Evolutionary conservation across 2,888 invertebrate genomes (phyloP), one percentile per base, ranked within the genome.

Genomic region (Nymphalis c-album): DNA sequence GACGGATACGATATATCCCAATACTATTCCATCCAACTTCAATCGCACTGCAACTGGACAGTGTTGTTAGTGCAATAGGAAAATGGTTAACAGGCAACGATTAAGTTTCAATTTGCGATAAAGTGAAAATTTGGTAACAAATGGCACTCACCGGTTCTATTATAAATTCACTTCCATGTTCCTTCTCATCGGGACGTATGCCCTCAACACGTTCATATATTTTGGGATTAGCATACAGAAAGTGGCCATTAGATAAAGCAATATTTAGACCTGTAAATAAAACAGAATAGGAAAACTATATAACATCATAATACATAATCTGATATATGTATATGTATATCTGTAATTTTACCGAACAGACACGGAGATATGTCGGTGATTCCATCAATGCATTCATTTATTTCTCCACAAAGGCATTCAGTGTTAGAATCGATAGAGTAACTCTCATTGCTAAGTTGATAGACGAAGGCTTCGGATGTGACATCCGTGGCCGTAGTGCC

Each of bases 281-380:
- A 10, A 57, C 1, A 17, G 18, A 10, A 13, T 40, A 13, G 26
- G 16, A 13, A 13, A 13, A 4, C 4, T 8, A 40, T 8, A 22
- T 51, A 51, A 16, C 6, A 20, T 53, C 16, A 1, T 26, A 53
- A 22, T 7, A 26, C 17, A 40, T 10, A 40, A 40, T 4, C 3
- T 40, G 1, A 40, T 40, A 7, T 10, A 4, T 13, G 2, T 13
- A 13, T 40, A 40, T 40, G 10, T 31, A 5, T 6, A 31, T 13
- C 10, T 22, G 35, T 7, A 35, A 8, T 46, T 94, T 93, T 77
- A 96, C 96, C 94, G 82, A 95, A 95, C 76, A 95, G 95, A 79
- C 96, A 96, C 0, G 95, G 94, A 0, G 95, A 94, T 7, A 96
- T 80, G 77, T 95, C 95, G n/a, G 95, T 93, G 0, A 95, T 80